Conservation (phyloP, 2,888 invertebrate species). For the Dermolepida albohirtum region DNA sequence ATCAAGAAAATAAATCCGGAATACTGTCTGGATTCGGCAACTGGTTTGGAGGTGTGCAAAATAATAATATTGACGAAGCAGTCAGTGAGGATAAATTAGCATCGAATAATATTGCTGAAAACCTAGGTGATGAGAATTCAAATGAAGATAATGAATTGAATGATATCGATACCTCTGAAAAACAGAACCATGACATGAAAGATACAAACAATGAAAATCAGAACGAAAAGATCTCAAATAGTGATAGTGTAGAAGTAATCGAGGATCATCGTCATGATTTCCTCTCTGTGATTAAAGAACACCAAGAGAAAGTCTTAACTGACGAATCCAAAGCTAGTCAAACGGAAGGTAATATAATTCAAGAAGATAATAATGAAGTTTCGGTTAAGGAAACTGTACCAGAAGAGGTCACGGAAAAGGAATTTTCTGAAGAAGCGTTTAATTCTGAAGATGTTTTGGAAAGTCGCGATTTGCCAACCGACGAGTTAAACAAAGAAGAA, state of each 20-base stretch:
- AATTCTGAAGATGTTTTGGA: not conserved
- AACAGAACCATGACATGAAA: not conserved
- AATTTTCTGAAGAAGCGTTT: not conserved
- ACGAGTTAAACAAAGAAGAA: not conserved
- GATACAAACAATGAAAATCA: not conserved
- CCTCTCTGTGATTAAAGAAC: not conserved
- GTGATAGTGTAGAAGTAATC: not conserved
- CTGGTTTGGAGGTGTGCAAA: not conserved
- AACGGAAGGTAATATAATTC: conserved; percentile 10
- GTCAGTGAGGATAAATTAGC: not conserved
- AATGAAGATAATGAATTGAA: conserved; percentile 24
- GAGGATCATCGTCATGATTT: conserved; percentile 17
- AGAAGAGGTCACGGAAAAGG: not conserved
- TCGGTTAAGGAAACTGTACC: conserved; percentile 11
- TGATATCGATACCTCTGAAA: not conserved
- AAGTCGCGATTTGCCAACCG: not conserved
- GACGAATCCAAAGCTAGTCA: not conserved
- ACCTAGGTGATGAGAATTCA: not conserved
- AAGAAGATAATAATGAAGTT: conserved; percentile 34
- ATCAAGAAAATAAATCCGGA: conserved; percentile 6
- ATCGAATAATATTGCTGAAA: not conserved
- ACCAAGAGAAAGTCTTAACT: not conserved
- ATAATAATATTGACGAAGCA: not conserved
- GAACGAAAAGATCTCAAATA: not conserved
- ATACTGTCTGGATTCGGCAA: not conserved